Evolutionary conservation across 2,888 invertebrate species (phyloP), one percentile per base, ranked within the genome.

Genomic region (Iselma pallidipennis): DNA sequence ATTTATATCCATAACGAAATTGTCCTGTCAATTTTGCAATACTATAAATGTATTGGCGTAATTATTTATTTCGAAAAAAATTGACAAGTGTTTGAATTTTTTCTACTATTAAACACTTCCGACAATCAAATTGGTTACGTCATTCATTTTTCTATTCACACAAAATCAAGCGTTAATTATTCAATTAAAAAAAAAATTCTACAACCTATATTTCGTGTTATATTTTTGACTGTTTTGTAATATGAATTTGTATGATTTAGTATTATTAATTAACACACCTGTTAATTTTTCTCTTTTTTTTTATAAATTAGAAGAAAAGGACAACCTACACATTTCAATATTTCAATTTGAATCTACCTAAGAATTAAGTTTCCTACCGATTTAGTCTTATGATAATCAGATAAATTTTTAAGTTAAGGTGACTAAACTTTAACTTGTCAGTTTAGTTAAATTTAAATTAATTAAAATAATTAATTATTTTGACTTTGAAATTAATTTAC

Each of bases 211-310:
- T 48, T 53, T 29, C 52, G 42, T 33, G 19, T 29, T 48, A 12
- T 55, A 49, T 61, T 61, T 56, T 61, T 52, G 21, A 61, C 19
- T 42, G 51, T 60, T 60, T 51, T 49, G 56, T 61, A 52, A 49
- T 55, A 12, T 9, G 19, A 45, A 21, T 5, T 19, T 45, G 0
- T 21, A 19, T 55, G 53, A 28, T 19, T 57, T 37, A 31, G 23
- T 57, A 57, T 61, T 52, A 53, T 57, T 53, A 54, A 49, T 49
- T 55, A 29, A 29, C 33, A 55, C 59, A 63, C 63, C 63, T 63
- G 63, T 59, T 58, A 12, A 58, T n/a, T n/a, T n/a, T n/a, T n/a
- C n/a, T n/a, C n/a, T n/a, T n/a, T n/a, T n/a, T n/a, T n/a, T n/a
- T n/a, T n/a, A n/a, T n/a, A n/a, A n/a, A n/a, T n/a, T n/a, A n/a